A percentile compares a stretch with the other conserved stretches of the same genome.
Evolutionary conservation across 2,797 vertebrate genomes (phyloP).

Genomic region (Malacoraja senta): DNA sequence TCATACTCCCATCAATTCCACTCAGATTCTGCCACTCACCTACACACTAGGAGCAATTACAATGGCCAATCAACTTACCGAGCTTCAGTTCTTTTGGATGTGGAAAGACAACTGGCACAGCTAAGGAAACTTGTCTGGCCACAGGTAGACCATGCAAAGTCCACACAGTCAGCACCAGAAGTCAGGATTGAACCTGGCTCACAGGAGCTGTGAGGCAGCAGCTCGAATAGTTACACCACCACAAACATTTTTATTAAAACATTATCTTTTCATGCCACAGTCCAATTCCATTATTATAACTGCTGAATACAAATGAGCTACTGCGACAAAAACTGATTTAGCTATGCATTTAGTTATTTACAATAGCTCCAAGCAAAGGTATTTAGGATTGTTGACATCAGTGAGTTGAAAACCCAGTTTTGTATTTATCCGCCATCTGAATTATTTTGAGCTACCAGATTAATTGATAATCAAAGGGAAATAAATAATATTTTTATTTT

Average conservation of each 20-base stretch:
- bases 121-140: no score
- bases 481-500: neutral
- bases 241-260: neutral
- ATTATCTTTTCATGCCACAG: neutral
- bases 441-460: neutral
- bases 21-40: no score
- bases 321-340: neutral
- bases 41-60: no score
- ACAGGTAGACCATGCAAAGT: no score
- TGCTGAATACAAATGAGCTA: neutral
- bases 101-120: no score
- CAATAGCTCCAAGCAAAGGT: neutral
- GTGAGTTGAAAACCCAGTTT: constrained; percentile 1
- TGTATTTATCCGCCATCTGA: neutral
- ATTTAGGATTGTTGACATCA: neutral
- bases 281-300: neutral
- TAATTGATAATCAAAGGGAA: neutral
- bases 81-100: no score
- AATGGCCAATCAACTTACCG: no score
- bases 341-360: neutral
- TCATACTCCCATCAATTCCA: no score
- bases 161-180: no score
- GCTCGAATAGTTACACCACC: no score
- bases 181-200: no score
- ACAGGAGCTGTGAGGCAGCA: no score